A percentile compares a stretch with the other conserved stretches of the same genome.
Evolutionary conservation across 1,140 invertebrate species (phyloP).

Genomic region (Reticulitermes speratus): DNA sequence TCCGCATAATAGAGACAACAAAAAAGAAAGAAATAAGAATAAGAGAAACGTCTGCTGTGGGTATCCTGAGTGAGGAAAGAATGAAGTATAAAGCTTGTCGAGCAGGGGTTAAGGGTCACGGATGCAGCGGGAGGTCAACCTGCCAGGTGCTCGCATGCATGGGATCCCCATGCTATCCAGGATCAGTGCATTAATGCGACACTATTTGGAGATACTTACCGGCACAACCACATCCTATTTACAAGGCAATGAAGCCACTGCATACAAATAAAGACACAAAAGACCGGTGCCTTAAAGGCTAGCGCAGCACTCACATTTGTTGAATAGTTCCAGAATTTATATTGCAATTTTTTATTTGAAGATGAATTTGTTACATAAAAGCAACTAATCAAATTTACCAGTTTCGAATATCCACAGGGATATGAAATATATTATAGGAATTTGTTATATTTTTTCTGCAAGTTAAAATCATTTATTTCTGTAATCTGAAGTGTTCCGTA

Average conservation of each 20-base stretch:
- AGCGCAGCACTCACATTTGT: no score
- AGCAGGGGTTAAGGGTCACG: neutral
- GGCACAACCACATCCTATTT: neutral
- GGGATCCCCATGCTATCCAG: neutral
- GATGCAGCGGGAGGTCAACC: neutral
- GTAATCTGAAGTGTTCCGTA: no score
- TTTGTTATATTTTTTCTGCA: no score
- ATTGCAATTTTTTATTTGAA: no score
- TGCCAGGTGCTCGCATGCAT: neutral
- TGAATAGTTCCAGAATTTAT: no score
- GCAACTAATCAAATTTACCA: no score
- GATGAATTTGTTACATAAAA: no score
- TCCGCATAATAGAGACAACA: conserved; percentile 3
- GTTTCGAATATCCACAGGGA: no score
- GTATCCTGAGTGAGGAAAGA: neutral
- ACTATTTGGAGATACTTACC: neutral
- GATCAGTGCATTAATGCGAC: neutral
- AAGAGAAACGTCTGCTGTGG: conserved; percentile 1
- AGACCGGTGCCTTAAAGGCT: neutral
- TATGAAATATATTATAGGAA: no score
- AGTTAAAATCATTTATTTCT: no score
- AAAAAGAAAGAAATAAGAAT: neutral
- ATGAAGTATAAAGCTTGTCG: neutral
- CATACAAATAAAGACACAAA: no score
- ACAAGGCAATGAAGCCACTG: neutral